A percentile compares a stretch with the other conserved stretches of the same genome.
These are phyloP conservation scores for Troglohyphantes excavatus DNA, from an alignment of 2,888 invertebrate genomes.

Conservation along the genomic window DNA sequence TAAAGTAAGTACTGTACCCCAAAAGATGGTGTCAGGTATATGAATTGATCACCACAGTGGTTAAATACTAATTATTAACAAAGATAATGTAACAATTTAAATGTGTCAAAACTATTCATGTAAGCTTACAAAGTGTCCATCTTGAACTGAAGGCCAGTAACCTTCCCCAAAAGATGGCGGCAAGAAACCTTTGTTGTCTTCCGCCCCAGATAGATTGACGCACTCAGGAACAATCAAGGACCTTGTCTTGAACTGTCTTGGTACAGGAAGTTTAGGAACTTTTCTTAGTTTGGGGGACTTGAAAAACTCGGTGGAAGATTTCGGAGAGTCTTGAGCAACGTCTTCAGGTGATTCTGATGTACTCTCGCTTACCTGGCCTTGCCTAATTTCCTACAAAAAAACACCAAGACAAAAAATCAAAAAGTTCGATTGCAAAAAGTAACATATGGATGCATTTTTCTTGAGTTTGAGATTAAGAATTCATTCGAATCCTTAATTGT, in stretches of 20 bases:
- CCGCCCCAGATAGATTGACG: constrained; percentile 66
- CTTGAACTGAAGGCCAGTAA: constrained; percentile 76
- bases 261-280: constrained; percentile 70
- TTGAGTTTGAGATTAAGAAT: no score
- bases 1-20: no score
- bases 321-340: constrained; percentile 13
- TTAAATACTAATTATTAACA: no score
- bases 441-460: no score
- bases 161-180: constrained; percentile 72
- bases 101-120: neutral
- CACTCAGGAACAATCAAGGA: constrained; percentile 75
- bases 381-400: constrained; percentile 43
- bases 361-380: constrained; percentile 23
- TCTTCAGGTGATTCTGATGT: constrained; percentile 33
- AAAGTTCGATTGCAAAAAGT: no score
- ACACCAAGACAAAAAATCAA: neutral
- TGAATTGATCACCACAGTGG: no score
- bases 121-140: constrained; percentile 76
- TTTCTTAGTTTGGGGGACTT: constrained; percentile 58
- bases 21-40: no score
- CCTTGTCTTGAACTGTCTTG: constrained; percentile 70
- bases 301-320: constrained; percentile 1
- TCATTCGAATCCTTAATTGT: no score
- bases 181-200: constrained; percentile 70
- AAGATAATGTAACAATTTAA: no score